Evolutionary conservation across 2,888 invertebrate genomes (phyloP).

Genomic region (Siphlonurus alternatus): DNA sequence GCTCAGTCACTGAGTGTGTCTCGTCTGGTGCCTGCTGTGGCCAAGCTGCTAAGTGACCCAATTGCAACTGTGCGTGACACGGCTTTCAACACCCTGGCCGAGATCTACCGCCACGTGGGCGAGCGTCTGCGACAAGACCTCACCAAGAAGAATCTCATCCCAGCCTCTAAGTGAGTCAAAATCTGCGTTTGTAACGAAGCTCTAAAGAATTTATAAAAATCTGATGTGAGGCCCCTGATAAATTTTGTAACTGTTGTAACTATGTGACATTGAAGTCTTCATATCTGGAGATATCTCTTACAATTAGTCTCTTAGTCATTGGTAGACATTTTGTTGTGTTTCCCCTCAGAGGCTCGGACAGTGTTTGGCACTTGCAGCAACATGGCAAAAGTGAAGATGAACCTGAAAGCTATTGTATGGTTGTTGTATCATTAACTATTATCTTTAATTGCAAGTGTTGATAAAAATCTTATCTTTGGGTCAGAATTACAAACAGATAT

Average conservation of each 20-base stretch:
- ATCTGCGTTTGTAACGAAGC: not conserved
- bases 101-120: slow-evolving; percentile 85
- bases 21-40: slow-evolving; percentile 65
- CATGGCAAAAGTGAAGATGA: too few relatives aligned
- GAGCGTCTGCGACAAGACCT: slow-evolving; percentile 71
- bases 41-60: slow-evolving; percentile 72
- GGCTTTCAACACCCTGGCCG: slow-evolving; percentile 67
- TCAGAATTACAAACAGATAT: too few relatives aligned
- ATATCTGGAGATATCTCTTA: too few relatives aligned
- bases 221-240: not conserved
- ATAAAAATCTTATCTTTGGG: too few relatives aligned
- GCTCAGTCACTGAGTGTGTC: slow-evolving; percentile 65
- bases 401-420: too few relatives aligned
- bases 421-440: too few relatives aligned
- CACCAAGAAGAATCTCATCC: slow-evolving; percentile 55
- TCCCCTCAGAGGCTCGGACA: too few relatives aligned
- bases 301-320: too few relatives aligned
- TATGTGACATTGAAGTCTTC: not conserved
- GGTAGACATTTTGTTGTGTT: too few relatives aligned
- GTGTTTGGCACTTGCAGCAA: too few relatives aligned
- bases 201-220: not conserved
- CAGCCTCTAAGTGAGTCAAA: slow-evolving; percentile 40
- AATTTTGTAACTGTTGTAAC: not conserved
- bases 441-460: too few relatives aligned
- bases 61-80: slow-evolving; percentile 74